These are phyloP conservation scores for Sitophilus oryzae DNA, from an alignment of 1,140 invertebrate genomes.

Conservation along the genomic window DNA sequence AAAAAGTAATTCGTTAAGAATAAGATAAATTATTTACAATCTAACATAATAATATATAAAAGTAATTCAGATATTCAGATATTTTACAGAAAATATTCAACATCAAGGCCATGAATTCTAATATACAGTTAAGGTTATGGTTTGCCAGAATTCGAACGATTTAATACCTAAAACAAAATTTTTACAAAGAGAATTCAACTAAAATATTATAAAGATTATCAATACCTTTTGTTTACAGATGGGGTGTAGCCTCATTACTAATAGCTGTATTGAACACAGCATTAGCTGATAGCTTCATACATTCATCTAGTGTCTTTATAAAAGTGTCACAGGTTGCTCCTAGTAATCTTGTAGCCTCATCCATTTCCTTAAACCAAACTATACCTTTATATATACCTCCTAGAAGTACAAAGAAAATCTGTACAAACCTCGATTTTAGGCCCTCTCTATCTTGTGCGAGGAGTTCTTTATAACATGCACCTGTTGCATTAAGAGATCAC, in stretches of 20 bases:
- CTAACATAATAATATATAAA: no score
- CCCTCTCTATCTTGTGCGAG: slow-evolving; percentile 51
- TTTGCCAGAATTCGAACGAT: slow-evolving; percentile 19
- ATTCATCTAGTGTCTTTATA: slow-evolving; percentile 74
- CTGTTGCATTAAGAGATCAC: slow-evolving; percentile 79
- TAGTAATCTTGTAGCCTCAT: slow-evolving; percentile 68
- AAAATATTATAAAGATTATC: no score
- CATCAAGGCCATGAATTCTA: no score
- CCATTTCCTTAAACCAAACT: slow-evolving; percentile 57
- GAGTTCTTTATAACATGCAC: slow-evolving; percentile 71
- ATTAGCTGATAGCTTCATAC: slow-evolving; percentile 61
- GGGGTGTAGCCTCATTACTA: slow-evolving; percentile 39
- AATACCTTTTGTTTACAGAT: slow-evolving; percentile 14
- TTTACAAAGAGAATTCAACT: not conserved
- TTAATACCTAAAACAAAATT: slow-evolving; percentile 15
- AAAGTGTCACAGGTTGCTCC: slow-evolving; percentile 78
- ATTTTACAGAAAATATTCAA: no score
- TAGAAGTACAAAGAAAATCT: not conserved
- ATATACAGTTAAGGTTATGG: no score
- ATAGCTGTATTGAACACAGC: slow-evolving; percentile 46
- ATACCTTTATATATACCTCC: no score
- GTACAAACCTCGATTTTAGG: slow-evolving; percentile 20
- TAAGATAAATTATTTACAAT: no score
- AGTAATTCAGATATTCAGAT: no score
- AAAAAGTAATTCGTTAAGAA: no score